Conservation (phyloP, 2,888 invertebrate species). For the Biston stratarius region DNA sequence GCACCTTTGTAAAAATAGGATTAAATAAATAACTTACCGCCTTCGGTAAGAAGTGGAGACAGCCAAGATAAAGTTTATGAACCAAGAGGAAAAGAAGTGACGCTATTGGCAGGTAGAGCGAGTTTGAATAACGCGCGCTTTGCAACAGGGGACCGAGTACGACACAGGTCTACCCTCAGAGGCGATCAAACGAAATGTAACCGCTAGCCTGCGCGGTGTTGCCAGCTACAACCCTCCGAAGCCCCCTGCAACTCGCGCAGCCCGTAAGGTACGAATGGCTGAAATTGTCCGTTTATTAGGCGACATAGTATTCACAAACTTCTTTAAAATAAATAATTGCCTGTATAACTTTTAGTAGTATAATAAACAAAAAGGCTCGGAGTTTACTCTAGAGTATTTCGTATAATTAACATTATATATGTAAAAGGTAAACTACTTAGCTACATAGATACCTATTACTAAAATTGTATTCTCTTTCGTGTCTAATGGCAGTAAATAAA, state of each 20-base stretch:
- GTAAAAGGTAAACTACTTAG: too few species aligned
- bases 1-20: slow-evolving; percentile 36
- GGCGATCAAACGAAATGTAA: slow-evolving; percentile 41
- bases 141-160: slow-evolving; percentile 10
- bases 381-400: slow-evolving; percentile 2
- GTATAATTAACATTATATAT: not conserved
- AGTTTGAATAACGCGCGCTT: slow-evolving; percentile 47
- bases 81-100: slow-evolving; percentile 39
- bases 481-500: too few species aligned
- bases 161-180: slow-evolving; percentile 35
- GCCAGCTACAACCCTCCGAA: slow-evolving; percentile 22
- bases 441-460: too few species aligned
- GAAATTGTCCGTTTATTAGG: not conserved
- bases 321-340: too few species aligned
- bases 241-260: slow-evolving; percentile 51
- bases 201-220: slow-evolving; percentile 31
- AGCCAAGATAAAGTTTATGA: slow-evolving; percentile 57
- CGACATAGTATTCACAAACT: too few species aligned
- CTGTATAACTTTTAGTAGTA: too few species aligned
- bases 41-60: slow-evolving; percentile 56
- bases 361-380: too few species aligned
- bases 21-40: slow-evolving; percentile 73
- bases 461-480: too few species aligned
- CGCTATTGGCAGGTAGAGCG: slow-evolving; percentile 46
- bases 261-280: slow-evolving; percentile 39